A percentile compares a stretch with the other conserved stretches of the same genome.
Conservation (phyloP, 2,797 vertebrate genomes). For the Neostethus bicornis region DNA sequence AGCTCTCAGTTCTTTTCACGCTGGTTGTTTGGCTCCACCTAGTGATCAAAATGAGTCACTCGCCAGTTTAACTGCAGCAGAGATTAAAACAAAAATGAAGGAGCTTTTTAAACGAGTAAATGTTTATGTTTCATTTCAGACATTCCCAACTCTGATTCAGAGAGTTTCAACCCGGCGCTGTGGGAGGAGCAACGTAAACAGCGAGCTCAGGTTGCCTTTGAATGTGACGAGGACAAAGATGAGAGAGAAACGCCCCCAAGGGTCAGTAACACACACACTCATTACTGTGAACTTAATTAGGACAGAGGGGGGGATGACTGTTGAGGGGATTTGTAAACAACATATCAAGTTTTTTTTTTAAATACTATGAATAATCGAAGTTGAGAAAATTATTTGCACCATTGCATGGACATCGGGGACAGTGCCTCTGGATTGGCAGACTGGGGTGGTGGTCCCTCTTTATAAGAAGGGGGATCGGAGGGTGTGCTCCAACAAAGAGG, state of each 20-base stretch:
- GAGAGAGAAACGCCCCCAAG: constrained; percentile 92
- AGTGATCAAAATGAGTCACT: constrained; percentile 45
- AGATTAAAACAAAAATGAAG: background rate
- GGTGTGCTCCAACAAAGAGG: too few relatives aligned
- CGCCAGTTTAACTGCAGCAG: background rate
- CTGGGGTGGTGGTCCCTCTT: too few relatives aligned
- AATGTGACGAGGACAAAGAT: constrained; percentile 98
- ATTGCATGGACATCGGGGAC: too few relatives aligned
- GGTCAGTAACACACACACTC: constrained; percentile 75
- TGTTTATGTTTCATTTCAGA: constrained; percentile 57
- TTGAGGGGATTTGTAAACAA: background rate
- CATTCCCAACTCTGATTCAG: constrained; percentile 91
- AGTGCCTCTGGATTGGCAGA: too few relatives aligned
- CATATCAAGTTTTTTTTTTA: too few relatives aligned
- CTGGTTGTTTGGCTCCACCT: constrained; percentile 49
- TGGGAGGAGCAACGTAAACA: constrained; percentile 99
- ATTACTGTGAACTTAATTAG: background rate
- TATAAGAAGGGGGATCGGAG: too few relatives aligned
- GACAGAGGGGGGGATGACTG: constrained; percentile 2
- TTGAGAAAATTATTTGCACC: too few relatives aligned
- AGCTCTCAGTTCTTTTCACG: background rate
- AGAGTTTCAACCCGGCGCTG: constrained; percentile 96
- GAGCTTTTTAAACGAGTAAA: too few relatives aligned
- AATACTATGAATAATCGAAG: too few relatives aligned
- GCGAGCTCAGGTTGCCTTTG: constrained; percentile 96